phyloP scores from a whole-genome alignment of 1,140 invertebrate genomes.

The Stenopsyche tienmushanensis region DNA sequence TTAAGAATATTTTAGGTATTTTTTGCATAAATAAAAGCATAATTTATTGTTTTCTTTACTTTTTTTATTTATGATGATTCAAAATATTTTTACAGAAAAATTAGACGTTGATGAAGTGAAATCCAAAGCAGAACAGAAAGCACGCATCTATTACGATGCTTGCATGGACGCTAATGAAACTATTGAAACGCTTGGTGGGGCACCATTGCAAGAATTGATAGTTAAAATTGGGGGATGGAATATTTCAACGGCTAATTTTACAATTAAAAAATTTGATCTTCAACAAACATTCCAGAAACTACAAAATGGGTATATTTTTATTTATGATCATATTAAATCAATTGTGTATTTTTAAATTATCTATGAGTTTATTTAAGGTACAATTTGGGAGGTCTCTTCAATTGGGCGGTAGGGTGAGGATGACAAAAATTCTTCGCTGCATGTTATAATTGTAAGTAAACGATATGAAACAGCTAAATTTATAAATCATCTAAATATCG shows the following conservation, averaged over 20 bases:
- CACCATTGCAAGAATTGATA: slow-evolving; percentile 79
- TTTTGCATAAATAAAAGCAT: slow-evolving; percentile 12
- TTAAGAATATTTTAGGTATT: slow-evolving; percentile 84
- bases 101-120: slow-evolving; percentile 56
- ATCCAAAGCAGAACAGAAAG: slow-evolving; percentile 84
- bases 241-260: slow-evolving; percentile 59
- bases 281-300: slow-evolving; percentile 76
- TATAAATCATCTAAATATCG: too few species aligned
- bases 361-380: slow-evolving; percentile 58
- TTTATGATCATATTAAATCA: neutral
- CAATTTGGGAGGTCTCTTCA: slow-evolving; percentile 86
- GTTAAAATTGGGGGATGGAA: slow-evolving; percentile 77
- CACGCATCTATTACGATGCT: slow-evolving; percentile 86
- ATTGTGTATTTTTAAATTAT: neutral
- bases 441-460: slow-evolving; percentile 77
- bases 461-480: too few species aligned
- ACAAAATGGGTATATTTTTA: slow-evolving; percentile 65
- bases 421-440: slow-evolving; percentile 84
- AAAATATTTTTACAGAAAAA: slow-evolving; percentile 41
- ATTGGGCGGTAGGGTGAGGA: slow-evolving; percentile 91
- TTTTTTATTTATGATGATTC: too few species aligned
- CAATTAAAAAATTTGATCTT: slow-evolving; percentile 70
- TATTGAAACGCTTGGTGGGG: slow-evolving; percentile 77
- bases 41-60: neutral
- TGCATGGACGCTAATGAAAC: slow-evolving; percentile 93